A percentile compares a stretch with the other conserved stretches of the same genome.
phyloP scores from a whole-genome alignment of 2,797 vertebrate species.

The Alauda arvensis region DNA sequence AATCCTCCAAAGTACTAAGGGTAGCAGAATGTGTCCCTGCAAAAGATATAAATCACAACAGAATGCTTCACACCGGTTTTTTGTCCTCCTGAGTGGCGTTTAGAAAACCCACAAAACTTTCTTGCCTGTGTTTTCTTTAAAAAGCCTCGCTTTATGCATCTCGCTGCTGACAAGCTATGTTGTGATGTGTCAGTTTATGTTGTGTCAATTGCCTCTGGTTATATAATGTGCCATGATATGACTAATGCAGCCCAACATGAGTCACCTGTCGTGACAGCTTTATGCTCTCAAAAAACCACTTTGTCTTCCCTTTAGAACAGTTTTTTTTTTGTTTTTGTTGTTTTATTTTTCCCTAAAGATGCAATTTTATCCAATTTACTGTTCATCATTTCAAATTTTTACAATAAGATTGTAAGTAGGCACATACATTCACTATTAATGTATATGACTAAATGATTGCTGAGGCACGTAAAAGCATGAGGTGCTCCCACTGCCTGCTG shows the following conservation, averaged over 20 bases:
- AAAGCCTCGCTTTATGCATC: constrained; percentile 14
- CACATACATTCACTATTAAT: neutral
- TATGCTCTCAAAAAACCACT: neutral
- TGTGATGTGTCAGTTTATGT: constrained; percentile 49
- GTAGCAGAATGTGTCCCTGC: neutral
- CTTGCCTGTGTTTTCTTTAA: constrained; percentile 14
- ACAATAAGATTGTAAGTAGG: neutral
- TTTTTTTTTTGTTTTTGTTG: too few species aligned
- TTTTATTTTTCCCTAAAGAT: neutral
- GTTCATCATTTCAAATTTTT: neutral
- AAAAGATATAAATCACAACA: neutral
- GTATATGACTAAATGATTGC: neutral
- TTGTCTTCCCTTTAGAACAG: neutral
- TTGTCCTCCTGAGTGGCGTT: neutral
- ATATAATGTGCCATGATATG: constrained; percentile 37
- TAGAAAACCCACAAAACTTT: constrained; percentile 12
- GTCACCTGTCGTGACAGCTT: constrained; percentile 52
- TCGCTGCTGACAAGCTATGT: constrained; percentile 16
- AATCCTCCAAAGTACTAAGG: neutral
- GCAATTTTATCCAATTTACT: neutral
- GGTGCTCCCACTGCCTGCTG: neutral
- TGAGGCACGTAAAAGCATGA: neutral
- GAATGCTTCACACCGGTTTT: neutral
- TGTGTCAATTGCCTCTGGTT: constrained; percentile 50
- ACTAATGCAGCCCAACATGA: constrained; percentile 41